Base-by-base conservation (phyloP, 2,113 vertebrate species). In the Dolichallabes microphthalmus region DNA sequence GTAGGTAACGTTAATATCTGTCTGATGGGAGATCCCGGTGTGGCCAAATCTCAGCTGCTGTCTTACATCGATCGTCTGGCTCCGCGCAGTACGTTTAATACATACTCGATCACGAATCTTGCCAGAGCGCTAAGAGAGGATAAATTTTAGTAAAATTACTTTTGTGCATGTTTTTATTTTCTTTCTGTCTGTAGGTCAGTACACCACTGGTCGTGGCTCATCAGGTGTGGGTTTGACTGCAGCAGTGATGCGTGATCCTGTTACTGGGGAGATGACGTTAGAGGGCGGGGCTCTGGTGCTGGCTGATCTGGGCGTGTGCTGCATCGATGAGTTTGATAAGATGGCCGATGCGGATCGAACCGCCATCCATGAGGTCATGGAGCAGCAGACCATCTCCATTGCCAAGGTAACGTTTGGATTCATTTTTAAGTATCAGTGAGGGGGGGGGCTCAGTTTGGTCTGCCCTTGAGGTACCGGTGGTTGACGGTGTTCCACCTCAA, bases 281-380 rank as follows among this genome's bases (percentile, higher is more conserved):
- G 97, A 98, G 85, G 97, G 97, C 0, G 97, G 97, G 0, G 96
- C 97, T 1, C 85, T 98, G 32, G 97, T 98, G 39, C 91, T 98
- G 82, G 97, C 97, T 0, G 97, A 98, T 92, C 93, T 91, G 82
- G 97, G 97, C 0, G 91, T 98, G 39, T 98, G 97, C 91, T 98
- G 97, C 91, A 98, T 98, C 0, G 97, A 98, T 0, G 97, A 98
- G 90, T 98, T 98, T 66, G 97, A 98, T 88, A 98, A 98, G 89
- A 97, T 98, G 97, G 95, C 96, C 0, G 97, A 98, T 12, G 92
- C 93, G 0, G 97, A 98, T 89, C 95, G 97, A 58, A 97, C 97
- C 0, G 96, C 97, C 88, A 97, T 98, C 89, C 97, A 98, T 0
- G 97, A 98, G 86, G 97, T 97, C 81, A 98, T 98, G 97, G 97